phyloP scores from a whole-genome alignment of 2,113 vertebrate species.

The Isurus oxyrinchus region DNA sequence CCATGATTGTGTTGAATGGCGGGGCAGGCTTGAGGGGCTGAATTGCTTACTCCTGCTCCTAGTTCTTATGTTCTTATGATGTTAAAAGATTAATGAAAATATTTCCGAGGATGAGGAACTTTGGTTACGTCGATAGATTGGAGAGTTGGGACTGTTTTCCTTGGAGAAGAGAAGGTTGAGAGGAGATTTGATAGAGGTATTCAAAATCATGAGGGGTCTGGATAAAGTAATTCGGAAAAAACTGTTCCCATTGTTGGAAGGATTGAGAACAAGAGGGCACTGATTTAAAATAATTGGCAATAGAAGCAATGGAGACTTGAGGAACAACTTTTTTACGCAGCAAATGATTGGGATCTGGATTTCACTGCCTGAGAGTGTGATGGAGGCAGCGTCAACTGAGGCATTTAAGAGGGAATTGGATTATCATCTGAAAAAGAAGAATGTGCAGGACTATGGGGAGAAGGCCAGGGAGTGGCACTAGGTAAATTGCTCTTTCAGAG shows the following conservation, averaged over 20 bases:
- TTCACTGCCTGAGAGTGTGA: not conserved
- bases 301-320: not conserved
- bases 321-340: not conserved
- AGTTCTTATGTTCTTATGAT: no score
- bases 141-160: not conserved
- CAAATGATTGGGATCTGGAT: not conserved
- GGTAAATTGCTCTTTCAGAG: not conserved
- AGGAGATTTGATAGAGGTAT: not conserved
- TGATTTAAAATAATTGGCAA: not conserved
- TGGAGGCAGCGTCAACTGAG: not conserved
- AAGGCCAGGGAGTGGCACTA: not conserved
- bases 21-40: no score
- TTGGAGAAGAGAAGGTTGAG: not conserved
- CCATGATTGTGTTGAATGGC: no score
- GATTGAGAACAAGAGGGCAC: not conserved
- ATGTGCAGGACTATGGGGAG: not conserved
- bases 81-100: not conserved
- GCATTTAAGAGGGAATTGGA: not conserved
- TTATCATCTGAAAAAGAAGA: not conserved
- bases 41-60: no score
- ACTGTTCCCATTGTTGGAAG: not conserved
- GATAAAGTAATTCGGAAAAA: not conserved
- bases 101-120: not conserved
- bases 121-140: not conserved
- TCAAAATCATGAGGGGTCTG: not conserved